These are phyloP conservation scores for Eilema griseolum DNA, from an alignment of 2,888 invertebrate species.

Conservation along the genomic window DNA sequence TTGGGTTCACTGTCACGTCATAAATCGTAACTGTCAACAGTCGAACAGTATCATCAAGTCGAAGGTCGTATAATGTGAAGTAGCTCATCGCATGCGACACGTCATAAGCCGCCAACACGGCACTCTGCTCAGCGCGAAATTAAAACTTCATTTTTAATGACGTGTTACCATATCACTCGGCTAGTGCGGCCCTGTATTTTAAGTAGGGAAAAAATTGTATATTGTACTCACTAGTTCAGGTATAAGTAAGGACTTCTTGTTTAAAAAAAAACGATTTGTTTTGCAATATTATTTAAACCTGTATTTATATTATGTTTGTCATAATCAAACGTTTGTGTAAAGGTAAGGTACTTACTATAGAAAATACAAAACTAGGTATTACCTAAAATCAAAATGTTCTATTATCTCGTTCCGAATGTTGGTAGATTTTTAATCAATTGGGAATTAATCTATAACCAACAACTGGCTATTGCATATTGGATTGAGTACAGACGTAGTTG, in stretches of 20 bases:
- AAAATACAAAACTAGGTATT: too few species aligned
- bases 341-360: too few species aligned
- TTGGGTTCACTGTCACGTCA: background rate
- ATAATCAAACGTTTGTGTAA: too few species aligned
- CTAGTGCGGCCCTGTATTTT: slow-evolving; percentile 30
- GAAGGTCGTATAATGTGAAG: slow-evolving; percentile 22
- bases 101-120: slow-evolving; percentile 40
- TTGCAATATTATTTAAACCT: too few species aligned
- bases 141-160: slow-evolving; percentile 83
- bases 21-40: slow-evolving; percentile 3
- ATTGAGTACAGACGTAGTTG: too few species aligned
- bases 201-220: background rate
- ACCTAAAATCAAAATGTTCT: background rate
- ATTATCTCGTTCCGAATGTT: background rate
- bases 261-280: too few species aligned
- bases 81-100: slow-evolving; percentile 53
- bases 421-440: background rate
- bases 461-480: background rate
- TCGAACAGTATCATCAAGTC: slow-evolving; percentile 12
- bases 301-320: background rate
- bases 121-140: slow-evolving; percentile 64
- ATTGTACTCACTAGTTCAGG: background rate
- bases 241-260: too few species aligned
- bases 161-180: slow-evolving; percentile 69
- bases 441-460: background rate